These are phyloP conservation scores for Gonatopus flavifemur DNA, from an alignment of 1,140 invertebrate species.

Conservation along the genomic window DNA sequence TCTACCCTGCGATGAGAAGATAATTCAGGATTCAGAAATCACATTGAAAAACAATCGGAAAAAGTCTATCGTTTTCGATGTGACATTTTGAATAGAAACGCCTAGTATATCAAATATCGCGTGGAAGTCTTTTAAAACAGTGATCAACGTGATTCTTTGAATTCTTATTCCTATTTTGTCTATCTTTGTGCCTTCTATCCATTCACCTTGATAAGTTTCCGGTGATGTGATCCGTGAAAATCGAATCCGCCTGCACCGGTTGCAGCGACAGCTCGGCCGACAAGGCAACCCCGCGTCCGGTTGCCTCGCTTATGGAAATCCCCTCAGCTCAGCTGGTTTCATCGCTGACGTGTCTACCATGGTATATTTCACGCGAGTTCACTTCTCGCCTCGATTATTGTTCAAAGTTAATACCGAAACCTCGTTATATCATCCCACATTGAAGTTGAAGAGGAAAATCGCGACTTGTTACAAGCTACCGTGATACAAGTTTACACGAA, in stretches of 20 bases:
- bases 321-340: conserved; percentile 39
- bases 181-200: too few relatives aligned
- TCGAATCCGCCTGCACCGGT: conserved; percentile 50
- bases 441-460: conserved; percentile 30
- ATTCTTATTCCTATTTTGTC: too few relatives aligned
- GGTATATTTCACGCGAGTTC: conserved; percentile 16
- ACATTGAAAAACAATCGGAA: too few relatives aligned
- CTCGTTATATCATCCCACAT: conserved; percentile 26
- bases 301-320: conserved; percentile 51
- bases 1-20: too few relatives aligned
- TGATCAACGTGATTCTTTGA: too few relatives aligned
- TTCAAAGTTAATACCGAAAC: conserved; percentile 30
- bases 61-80: too few relatives aligned
- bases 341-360: conserved; percentile 21
- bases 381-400: conserved; percentile 18
- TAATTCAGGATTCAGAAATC: too few relatives aligned
- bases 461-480: conserved; percentile 17
- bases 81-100: too few relatives aligned
- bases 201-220: conserved; percentile 54
- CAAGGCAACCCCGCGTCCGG: conserved; percentile 49
- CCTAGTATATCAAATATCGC: too few relatives aligned
- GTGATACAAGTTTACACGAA: too few relatives aligned
- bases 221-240: conserved; percentile 50
- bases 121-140: too few relatives aligned
- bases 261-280: conserved; percentile 54